Conservation (phyloP, 1,140 invertebrate genomes). For the Camponotus floridanus region DNA sequence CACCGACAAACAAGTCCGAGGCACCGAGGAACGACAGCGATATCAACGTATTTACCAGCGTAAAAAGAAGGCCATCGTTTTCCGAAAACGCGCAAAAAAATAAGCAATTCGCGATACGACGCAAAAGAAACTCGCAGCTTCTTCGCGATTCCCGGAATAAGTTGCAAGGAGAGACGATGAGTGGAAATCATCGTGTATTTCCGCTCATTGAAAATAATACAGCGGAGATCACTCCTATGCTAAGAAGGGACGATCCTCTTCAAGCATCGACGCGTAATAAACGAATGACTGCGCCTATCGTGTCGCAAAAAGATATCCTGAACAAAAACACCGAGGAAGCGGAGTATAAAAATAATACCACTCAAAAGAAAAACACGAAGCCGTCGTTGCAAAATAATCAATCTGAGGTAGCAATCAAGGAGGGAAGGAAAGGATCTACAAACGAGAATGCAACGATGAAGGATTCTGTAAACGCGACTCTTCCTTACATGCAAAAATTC, state of each 20-base stretch:
- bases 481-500: not conserved
- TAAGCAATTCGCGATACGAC: not conserved
- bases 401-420: not conserved
- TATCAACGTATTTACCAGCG: not conserved
- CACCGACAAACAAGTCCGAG: conserved; percentile 21
- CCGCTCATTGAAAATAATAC: no score
- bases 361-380: not conserved
- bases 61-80: not conserved
- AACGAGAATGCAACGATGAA: not conserved
- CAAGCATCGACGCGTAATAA: not conserved
- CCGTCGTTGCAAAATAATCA: not conserved
- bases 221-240: no score
- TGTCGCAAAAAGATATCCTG: not conserved
- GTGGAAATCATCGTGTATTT: not conserved
- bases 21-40: not conserved
- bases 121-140: not conserved
- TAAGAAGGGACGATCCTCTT: not conserved
- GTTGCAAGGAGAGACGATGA: no score
- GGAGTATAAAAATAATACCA: not conserved
- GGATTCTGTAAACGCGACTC: not conserved
- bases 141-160: not conserved
- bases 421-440: not conserved
- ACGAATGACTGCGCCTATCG: not conserved
- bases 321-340: not conserved
- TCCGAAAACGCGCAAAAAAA: not conserved